A percentile compares a stretch with the other conserved stretches of the same genome.
Evolutionary conservation across 1,140 invertebrate species (phyloP).

Genomic region (Brachionus calyciflorus): DNA sequence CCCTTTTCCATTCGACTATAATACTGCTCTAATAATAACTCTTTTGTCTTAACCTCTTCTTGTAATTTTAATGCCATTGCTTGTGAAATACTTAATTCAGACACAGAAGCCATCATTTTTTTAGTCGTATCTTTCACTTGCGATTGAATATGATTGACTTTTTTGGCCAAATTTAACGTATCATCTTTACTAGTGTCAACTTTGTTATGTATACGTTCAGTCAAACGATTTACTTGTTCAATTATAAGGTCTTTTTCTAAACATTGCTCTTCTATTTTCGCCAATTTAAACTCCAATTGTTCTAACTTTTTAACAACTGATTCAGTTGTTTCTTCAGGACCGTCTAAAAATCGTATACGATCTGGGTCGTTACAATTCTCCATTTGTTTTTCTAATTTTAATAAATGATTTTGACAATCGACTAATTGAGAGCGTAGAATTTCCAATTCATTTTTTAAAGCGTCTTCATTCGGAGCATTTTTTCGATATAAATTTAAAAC

Average conservation of each 20-base stretch:
- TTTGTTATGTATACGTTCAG: constrained; percentile 54
- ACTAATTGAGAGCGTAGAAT: constrained; percentile 58
- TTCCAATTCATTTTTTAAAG: constrained; percentile 55
- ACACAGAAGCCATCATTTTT: constrained; percentile 60
- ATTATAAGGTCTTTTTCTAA: constrained; percentile 60
- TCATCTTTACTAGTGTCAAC: constrained; percentile 58
- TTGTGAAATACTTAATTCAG: constrained; percentile 61
- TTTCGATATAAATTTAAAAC: constrained; percentile 53
- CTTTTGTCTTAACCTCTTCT: constrained; percentile 56
- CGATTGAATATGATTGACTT: constrained; percentile 58
- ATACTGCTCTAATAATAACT: constrained; percentile 54
- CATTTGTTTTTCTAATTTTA: constrained; percentile 57
- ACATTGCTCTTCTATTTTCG: constrained; percentile 42
- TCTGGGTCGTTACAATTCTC: constrained; percentile 58
- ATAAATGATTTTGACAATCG: constrained; percentile 59
- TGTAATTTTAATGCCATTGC: constrained; percentile 57
- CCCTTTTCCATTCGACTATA: constrained; percentile 50
- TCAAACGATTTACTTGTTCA: constrained; percentile 57
- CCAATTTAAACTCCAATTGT: constrained; percentile 49
- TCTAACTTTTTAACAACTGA: constrained; percentile 58
- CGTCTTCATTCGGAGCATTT: constrained; percentile 53
- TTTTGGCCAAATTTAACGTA: constrained; percentile 59
- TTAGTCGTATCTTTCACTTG: constrained; percentile 56
- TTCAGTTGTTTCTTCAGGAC: constrained; percentile 54
- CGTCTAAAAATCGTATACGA: constrained; percentile 55